These are phyloP conservation scores for Drosophila colorata DNA, from an alignment of 2,888 invertebrate genomes.

Conservation along the genomic window DNA sequence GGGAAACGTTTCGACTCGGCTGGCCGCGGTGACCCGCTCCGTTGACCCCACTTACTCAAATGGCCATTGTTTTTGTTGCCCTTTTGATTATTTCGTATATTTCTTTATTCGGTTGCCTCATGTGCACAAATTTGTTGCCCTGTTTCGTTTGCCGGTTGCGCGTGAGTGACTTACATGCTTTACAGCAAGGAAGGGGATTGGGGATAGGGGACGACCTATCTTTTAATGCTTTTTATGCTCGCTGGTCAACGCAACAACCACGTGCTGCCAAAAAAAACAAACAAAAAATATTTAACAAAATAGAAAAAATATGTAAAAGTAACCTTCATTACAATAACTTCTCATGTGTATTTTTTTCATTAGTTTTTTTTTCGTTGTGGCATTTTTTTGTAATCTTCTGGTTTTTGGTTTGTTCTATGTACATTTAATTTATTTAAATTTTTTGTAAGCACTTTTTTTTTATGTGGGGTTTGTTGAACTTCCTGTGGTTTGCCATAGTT, in stretches of 20 bases:
- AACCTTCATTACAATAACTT: constrained; percentile 28
- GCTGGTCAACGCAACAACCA: constrained; percentile 27
- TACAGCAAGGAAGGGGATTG: constrained; percentile 13
- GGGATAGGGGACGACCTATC: constrained; percentile 8
- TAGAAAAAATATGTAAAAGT: constrained; percentile 3
- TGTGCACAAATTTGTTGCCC: constrained; percentile 42
- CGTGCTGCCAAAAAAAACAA: constrained; percentile 13
- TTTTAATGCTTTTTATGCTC: constrained; percentile 30
- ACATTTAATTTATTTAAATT: constrained; percentile 30
- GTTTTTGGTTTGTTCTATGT: background rate
- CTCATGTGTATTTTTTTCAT: constrained; percentile 26
- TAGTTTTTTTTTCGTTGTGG: constrained; percentile 7
- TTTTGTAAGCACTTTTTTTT: constrained; percentile 5
- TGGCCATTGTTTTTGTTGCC: constrained; percentile 22
- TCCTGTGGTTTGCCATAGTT: constrained; percentile 38
- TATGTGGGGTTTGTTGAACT: constrained; percentile 57
- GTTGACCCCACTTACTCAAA: constrained; percentile 65
- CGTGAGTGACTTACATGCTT: constrained; percentile 61
- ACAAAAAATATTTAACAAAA: background rate
- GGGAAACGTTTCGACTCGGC: constrained; percentile 15
- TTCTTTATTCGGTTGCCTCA: constrained; percentile 12
- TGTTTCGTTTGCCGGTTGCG: constrained; percentile 41
- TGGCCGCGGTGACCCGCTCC: constrained; percentile 59
- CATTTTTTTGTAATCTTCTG: constrained; percentile 13
- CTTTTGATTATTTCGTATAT: constrained; percentile 10